These are phyloP conservation scores for Calliopum simillimum DNA, from an alignment of 2,888 invertebrate genomes.

Conservation along the genomic window DNA sequence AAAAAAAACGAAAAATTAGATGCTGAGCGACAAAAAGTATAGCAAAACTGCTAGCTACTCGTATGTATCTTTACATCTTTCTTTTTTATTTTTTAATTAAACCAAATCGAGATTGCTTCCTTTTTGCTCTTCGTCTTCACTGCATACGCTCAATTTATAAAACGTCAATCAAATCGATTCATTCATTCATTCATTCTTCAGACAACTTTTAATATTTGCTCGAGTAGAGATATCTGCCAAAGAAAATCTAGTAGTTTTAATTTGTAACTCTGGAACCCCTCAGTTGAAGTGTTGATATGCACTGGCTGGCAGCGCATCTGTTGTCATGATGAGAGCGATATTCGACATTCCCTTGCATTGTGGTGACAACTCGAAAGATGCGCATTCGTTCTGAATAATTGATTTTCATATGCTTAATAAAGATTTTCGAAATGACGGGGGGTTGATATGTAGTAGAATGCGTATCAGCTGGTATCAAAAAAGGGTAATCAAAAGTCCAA, in stretches of 20 bases:
- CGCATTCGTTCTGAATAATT: slow-evolving; percentile 10
- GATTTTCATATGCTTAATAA: slow-evolving; percentile 22
- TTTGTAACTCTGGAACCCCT: slow-evolving; percentile 6
- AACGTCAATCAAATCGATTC: slow-evolving; percentile 36
- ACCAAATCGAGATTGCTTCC: neutral
- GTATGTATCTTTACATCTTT: neutral
- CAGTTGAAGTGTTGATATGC: slow-evolving; percentile 13
- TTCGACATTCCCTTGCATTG: neutral
- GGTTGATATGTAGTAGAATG: too few species aligned
- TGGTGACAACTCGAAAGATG: slow-evolving; percentile 12
- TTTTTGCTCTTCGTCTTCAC: neutral
- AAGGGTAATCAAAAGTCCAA: too few species aligned
- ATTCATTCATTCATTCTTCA: slow-evolving; percentile 25
- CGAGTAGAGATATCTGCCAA: neutral
- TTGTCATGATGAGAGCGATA: too few species aligned
- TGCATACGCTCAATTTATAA: slow-evolving; percentile 30
- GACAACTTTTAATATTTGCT: neutral
- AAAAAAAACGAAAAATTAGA: neutral
- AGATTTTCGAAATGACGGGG: neutral
- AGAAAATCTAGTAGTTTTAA: slow-evolving; percentile 23
- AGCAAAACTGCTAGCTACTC: too few species aligned
- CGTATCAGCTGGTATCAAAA: too few species aligned
- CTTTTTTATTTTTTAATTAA: neutral
- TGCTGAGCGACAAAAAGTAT: neutral
- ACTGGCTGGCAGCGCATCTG: neutral